phyloP scores from a whole-genome alignment of 1,140 invertebrate genomes.

The Sesamia nonagrioides region DNA sequence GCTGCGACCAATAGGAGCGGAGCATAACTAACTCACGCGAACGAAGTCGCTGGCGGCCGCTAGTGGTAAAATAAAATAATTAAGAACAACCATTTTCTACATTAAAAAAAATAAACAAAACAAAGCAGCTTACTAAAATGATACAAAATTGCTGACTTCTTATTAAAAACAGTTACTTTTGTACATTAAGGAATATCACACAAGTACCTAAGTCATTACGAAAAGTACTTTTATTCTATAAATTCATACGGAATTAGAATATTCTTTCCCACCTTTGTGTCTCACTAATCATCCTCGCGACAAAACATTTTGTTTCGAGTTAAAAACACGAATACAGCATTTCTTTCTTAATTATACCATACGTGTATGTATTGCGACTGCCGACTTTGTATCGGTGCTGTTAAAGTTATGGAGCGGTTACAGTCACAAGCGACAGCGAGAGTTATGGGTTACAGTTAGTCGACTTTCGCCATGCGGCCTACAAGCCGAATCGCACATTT shows the following conservation, averaged over 20 bases:
- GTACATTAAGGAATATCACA: conserved; percentile 5
- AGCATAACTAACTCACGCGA: too few species aligned
- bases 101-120: background rate
- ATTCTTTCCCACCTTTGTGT: conserved; percentile 58
- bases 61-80: too few species aligned
- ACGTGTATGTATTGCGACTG: conserved; percentile 28
- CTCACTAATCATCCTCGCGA: conserved; percentile 47
- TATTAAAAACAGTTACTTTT: conserved; percentile 47
- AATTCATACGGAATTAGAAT: conserved; percentile 26
- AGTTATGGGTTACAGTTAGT: background rate
- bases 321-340: conserved; percentile 55
- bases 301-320: conserved; percentile 53
- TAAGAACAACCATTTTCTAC: conserved; percentile 4
- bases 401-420: background rate
- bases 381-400: conserved; percentile 20
- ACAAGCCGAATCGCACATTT: too few species aligned
- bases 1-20: too few species aligned
- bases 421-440: conserved; percentile 25
- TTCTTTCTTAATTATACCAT: conserved; percentile 49
- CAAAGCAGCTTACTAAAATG: background rate
- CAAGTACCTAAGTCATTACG: conserved; percentile 36
- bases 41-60: too few species aligned
- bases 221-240: conserved; percentile 44
- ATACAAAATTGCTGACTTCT: background rate
- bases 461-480: too few species aligned